These are phyloP conservation scores for Ptychoptera albimana DNA, from an alignment of 2,888 invertebrate species.

Conservation along the genomic window DNA sequence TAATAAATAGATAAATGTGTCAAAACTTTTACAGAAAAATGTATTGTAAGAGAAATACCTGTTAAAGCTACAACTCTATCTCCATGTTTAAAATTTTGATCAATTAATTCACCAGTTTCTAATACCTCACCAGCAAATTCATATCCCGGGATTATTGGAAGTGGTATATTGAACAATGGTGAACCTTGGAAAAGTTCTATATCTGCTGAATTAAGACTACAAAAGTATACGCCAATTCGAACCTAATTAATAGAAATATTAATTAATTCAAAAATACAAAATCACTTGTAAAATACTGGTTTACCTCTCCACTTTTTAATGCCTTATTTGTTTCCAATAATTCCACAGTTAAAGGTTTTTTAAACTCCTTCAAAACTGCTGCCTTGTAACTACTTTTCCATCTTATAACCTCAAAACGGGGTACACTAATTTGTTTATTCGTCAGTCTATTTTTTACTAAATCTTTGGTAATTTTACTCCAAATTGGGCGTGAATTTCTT, in stretches of 20 bases:
- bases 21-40: background rate
- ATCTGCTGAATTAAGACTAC: conserved; percentile 49
- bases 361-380: conserved; percentile 34
- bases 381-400: conserved; percentile 22
- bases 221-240: conserved; percentile 42
- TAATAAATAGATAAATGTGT: conserved; percentile 11
- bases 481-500: no score
- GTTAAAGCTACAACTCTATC: conserved; percentile 3
- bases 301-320: conserved; percentile 32
- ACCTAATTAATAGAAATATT: conserved; percentile 28
- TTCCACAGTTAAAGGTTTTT: conserved; percentile 34
- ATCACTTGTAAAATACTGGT: conserved; percentile 1
- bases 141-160: conserved; percentile 46
- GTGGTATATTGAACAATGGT: conserved; percentile 24
- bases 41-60: background rate
- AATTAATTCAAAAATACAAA: background rate
- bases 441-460: no score
- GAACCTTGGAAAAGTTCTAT: conserved; percentile 36
- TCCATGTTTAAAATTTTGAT: conserved; percentile 12
- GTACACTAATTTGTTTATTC: no score
- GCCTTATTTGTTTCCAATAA: conserved; percentile 26
- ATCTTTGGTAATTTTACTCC: no score
- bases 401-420: no score
- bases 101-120: conserved; percentile 35
- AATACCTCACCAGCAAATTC: conserved; percentile 45